A percentile compares a stretch with the other conserved stretches of the same genome.
phyloP scores from a whole-genome alignment of 2,113 vertebrate species.

The Acanthochromis polyacanthus region DNA sequence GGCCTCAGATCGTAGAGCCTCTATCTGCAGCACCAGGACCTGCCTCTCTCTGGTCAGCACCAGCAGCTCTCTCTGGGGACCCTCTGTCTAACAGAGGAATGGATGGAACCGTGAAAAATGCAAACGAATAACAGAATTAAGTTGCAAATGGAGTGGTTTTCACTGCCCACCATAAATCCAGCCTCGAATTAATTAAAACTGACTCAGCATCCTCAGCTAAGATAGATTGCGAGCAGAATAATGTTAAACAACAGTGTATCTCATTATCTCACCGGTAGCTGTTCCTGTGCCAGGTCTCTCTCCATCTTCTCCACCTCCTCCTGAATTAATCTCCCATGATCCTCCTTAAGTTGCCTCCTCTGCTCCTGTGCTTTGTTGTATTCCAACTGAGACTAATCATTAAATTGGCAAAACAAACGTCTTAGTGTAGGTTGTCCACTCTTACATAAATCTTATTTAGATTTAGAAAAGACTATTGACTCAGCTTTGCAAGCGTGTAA shows the following conservation, averaged over 20 bases:
- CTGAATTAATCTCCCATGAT: constrained; percentile 84
- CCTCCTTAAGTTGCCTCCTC: constrained; percentile 83
- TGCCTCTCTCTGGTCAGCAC: constrained; percentile 80
- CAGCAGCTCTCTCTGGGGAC: constrained; percentile 69
- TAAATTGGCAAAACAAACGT: constrained; percentile 59
- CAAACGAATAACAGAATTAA: constrained; percentile 38
- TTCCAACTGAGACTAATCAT: constrained; percentile 74
- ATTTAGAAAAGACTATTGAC: constrained; percentile 39
- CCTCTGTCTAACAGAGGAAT: constrained; percentile 62
- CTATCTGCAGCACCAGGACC: constrained; percentile 83
- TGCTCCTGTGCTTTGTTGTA: constrained; percentile 80
- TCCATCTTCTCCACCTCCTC: constrained; percentile 84
- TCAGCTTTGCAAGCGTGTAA: constrained; percentile 18
- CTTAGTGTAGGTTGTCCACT: constrained; percentile 30
- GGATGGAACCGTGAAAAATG: constrained; percentile 31
- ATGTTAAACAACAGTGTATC: constrained; percentile 62
- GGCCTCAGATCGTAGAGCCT: constrained; percentile 83
- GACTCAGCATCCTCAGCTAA: constrained; percentile 66
- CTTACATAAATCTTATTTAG: constrained; percentile 49
- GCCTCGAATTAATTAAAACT: constrained; percentile 58
- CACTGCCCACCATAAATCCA: constrained; percentile 46
- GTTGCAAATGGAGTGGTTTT: constrained; percentile 49
- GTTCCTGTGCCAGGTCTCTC: constrained; percentile 58
- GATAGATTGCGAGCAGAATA: constrained; percentile 63
- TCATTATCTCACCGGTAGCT: constrained; percentile 77